These are phyloP conservation scores for Tridacna gigas DNA, from an alignment of 2,888 invertebrate genomes.

Conservation along the genomic window DNA sequence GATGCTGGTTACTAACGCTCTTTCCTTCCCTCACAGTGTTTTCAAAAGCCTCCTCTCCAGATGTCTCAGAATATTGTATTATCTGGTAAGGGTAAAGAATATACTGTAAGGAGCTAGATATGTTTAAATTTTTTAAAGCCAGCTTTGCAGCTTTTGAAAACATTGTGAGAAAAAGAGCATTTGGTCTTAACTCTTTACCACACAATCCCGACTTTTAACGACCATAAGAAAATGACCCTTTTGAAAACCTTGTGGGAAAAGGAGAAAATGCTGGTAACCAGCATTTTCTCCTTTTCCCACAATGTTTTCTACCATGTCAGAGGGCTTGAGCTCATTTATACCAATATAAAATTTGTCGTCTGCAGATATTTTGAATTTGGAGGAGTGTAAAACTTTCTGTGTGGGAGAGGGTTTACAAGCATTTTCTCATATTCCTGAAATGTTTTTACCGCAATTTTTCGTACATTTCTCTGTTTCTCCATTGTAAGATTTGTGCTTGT, in stretches of 20 bases:
- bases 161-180: neutral
- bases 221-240: neutral
- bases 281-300: neutral
- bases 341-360: too few species aligned
- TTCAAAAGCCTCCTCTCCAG: neutral
- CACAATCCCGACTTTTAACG: neutral
- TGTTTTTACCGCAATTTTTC: too few species aligned
- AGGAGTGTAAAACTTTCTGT: too few species aligned
- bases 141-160: neutral
- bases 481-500: too few species aligned
- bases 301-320: too few species aligned
- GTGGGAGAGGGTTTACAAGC: too few species aligned
- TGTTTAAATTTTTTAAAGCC: too few species aligned
- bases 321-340: too few species aligned
- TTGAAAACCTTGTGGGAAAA: neutral
- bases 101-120: too few species aligned
- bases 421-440: too few species aligned
- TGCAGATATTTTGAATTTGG: too few species aligned
- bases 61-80: neutral
- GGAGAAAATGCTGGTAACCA: neutral
- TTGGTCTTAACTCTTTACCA: neutral
- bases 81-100: neutral
- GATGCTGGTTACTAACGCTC: neutral
- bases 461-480: too few species aligned
- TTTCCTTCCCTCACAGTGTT: neutral